Evolutionary conservation across 2,888 invertebrate genomes (phyloP), one percentile per base, ranked within the genome.

Genomic region (Rhaphigaster nebulosa): DNA sequence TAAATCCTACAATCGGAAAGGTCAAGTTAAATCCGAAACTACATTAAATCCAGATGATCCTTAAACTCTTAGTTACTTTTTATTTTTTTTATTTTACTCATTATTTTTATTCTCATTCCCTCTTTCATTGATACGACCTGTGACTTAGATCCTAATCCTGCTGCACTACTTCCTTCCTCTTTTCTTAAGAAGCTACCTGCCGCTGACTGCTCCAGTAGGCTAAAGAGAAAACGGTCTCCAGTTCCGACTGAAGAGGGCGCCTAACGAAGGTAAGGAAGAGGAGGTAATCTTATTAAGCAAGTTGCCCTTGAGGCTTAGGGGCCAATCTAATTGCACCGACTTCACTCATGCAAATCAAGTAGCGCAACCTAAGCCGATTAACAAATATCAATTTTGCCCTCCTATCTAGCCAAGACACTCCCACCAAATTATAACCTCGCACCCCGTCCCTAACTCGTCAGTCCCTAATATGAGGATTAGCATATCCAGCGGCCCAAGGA

Each of bases 321-420:
- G 41, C n/a, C 45, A 50, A 84, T 45, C 13, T 84, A 84, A 84
- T 84, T 84, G 84, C 84, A 84, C 13, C 84, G 45, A n/a, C 84
- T 84, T 56, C 88, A 88, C 88, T 60, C 88, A 88, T 88, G 88
- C 88, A 88, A 88, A 88, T 88, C 54, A 88, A 80, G 45, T 23
- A 41, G 45, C 84, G 88, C 52, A 38, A 65, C 34, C 38, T 88
- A 88, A 88, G 88, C 88, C 88, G 88, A 88, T 88, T 88, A 88
- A 29, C 41, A 88, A n/a, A 88, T 88, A 84, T 84, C 84, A 84
- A 84, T 84, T 84, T 84, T 18, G 45, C 5, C 84, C 26, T 26
- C 84, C 45, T 45, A 84, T n/a, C 84, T 84, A 6, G n/a, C 84
- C n/a, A 6, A 45, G n/a, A 45, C 80, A n/a, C 45, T 84, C 84